Evolutionary conservation across 2,888 invertebrate species (phyloP), one percentile per base, ranked within the genome.

Genomic region (Machimus atricapillus): DNA sequence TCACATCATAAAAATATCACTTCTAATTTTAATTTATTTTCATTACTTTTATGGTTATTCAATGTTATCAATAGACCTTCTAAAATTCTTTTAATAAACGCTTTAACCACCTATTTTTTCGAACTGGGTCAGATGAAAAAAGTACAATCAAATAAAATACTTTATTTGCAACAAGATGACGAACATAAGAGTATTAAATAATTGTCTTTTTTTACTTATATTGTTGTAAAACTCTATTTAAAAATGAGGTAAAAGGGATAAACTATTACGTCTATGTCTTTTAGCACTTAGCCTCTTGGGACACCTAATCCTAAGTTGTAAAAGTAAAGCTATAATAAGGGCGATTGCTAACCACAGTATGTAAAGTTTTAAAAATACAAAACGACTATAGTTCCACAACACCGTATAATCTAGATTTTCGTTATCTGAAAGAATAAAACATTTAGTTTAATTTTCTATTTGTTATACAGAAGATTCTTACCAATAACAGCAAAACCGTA

Each of bases 401-500:
- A 92, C 92, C 1, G 92, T 92, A 78, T 92, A 92, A 34, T 90
- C 90, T 1, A 92, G 89, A 74, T 90, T 90, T 87, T 90, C 90
- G 58, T 86, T 79, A 34, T 79, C 86, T 86, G 43, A 19, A 86
- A 79, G 34, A 7, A 73, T 12, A 31, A 46, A 31, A 74, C 34
- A 77, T 12, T 34, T 1, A 23, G 40, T 23, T 40, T 27, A 31
- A 79, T 58, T 16, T 37, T 43, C n/a, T 43, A 9, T 19, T 85
- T n/a, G 40, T 31, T 23, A n/a, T 2, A n/a, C 23, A 9, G 9
- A 58, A 9, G n/a, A 9, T 58, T 9, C 2, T 93, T 93, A 96
- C 98, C 96, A 89, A 98, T 92, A 86, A 97, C 93, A 9, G 96
- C 96, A 89, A 95, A 95, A 52, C 98, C 98, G 92, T 96, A 98